These are phyloP conservation scores for Scaptomyza polygonia DNA, from an alignment of 2,888 invertebrate genomes.

Conservation along the genomic window DNA sequence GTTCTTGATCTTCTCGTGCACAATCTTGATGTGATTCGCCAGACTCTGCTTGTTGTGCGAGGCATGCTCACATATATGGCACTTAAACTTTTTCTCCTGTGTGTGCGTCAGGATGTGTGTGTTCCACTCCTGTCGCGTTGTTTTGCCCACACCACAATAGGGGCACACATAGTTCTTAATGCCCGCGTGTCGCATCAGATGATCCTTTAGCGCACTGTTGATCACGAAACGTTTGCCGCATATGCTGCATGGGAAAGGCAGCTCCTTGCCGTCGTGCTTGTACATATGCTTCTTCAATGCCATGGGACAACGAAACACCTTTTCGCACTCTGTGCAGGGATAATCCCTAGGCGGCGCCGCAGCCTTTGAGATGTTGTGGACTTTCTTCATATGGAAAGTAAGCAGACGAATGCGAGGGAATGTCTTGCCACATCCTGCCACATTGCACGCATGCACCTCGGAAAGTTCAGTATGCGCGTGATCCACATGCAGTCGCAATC, in stretches of 20 bases:
- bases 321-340: conserved; percentile 82
- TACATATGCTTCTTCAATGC: conserved; percentile 82
- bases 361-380: conserved; percentile 76
- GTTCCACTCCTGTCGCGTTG: conserved; percentile 82
- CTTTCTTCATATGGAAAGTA: conserved; percentile 78
- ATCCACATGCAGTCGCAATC: conserved; percentile 78
- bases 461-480: conserved; percentile 80
- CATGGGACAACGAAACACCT: conserved; percentile 81
- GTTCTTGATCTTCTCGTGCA: conserved; percentile 82
- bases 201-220: conserved; percentile 82
- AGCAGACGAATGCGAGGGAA: conserved; percentile 81
- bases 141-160: conserved; percentile 82
- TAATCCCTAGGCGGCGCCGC: conserved; percentile 74
- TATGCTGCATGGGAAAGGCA: conserved; percentile 82
- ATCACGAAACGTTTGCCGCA: conserved; percentile 83
- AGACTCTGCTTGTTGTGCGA: conserved; percentile 82
- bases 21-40: conserved; percentile 80
- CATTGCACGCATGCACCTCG: conserved; percentile 73
- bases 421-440: conserved; percentile 78
- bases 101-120: conserved; percentile 82
- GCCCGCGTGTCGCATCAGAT: conserved; percentile 82
- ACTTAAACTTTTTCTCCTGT: conserved; percentile 82
- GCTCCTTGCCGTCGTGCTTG: conserved; percentile 81
- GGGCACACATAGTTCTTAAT: conserved; percentile 83
- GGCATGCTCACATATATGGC: conserved; percentile 80